Evolutionary conservation across 2,888 invertebrate genomes (phyloP), one percentile per base, ranked within the genome.

Genomic region (Dolichomitus sp.): DNA sequence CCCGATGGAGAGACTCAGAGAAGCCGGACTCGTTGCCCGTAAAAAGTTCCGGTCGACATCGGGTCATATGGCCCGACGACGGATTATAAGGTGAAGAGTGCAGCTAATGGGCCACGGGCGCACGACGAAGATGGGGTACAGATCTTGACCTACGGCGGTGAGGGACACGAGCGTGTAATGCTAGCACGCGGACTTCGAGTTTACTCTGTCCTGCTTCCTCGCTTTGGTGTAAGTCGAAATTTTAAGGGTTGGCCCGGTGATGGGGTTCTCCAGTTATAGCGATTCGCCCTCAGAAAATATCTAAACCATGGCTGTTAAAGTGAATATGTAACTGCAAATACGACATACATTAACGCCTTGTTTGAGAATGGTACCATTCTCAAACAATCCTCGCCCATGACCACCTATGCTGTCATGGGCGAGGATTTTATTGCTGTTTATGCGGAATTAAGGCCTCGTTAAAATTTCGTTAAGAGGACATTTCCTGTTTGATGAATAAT

Each of bases 91-190:
- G 81, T 86, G 89, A 87, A 89, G 87, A 89, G 88, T 87, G 87
- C 88, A 86, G 87, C 88, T 89, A 89, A 90, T 90, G 87, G 90
- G 80, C 54, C 59, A 79, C 69, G 78, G 78, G 74, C 66, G 66
- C 78, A 81, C 78, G 63, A 74, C 74, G 77, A 80, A 48, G 75
- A 91, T 90, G 89, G 89, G 84, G 68, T 86, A 86, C 87, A 89
- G 90, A 88, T 90, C 91, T 90, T 88, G 90, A 92, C 92, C 90
- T 83, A 88, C 87, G 33, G 40, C n/a, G 14, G 63, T 73, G 79
- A 78, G 87, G 89, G 89, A 90, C 90, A 90, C 91, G 91, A 90
- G 89, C 90, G 89, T 90, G 89, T 92, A 90, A 90, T 91, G 88
- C 89, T 66, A 52, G 72, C 80, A 65, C 70, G 69, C 59, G 42